Evolutionary conservation across 2,113 vertebrate species (phyloP).

Genomic region (Chroicocephalus ridibundus): DNA sequence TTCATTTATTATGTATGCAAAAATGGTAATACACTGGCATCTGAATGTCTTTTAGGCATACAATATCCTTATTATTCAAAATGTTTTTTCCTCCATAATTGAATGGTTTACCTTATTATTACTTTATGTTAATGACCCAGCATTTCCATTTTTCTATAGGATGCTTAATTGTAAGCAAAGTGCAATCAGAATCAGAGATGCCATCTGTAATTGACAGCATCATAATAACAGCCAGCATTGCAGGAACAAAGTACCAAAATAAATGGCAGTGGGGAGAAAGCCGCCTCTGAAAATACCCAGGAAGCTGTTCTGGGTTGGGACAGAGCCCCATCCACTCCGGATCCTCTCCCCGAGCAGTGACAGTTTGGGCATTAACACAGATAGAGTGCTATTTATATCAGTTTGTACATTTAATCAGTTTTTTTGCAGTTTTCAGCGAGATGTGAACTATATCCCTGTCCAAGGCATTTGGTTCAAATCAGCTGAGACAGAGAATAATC

Average conservation of each 20-base stretch:
- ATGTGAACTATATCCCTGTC: slow-evolving; percentile 71
- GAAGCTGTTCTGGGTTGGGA: background rate
- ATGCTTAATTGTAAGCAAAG: slow-evolving; percentile 67
- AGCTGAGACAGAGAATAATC: slow-evolving; percentile 78
- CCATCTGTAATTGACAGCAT: slow-evolving; percentile 70
- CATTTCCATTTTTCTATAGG: slow-evolving; percentile 72
- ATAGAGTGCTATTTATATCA: slow-evolving; percentile 70
- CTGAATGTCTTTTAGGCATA: slow-evolving; percentile 71
- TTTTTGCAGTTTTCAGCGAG: slow-evolving; percentile 73
- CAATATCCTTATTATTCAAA: slow-evolving; percentile 74
- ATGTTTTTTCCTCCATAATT: slow-evolving; percentile 66
- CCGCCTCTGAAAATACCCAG: background rate
- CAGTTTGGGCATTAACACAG: slow-evolving; percentile 57
- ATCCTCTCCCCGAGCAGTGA: slow-evolving; percentile 7
- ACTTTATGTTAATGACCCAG: slow-evolving; percentile 64
- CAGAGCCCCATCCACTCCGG: background rate
- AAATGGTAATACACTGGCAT: slow-evolving; percentile 63
- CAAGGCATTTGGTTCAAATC: slow-evolving; percentile 74
- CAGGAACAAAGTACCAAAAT: background rate
- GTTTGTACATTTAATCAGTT: slow-evolving; percentile 77
- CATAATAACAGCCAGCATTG: slow-evolving; percentile 64
- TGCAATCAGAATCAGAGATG: slow-evolving; percentile 58
- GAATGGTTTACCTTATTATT: slow-evolving; percentile 73
- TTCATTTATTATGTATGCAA: slow-evolving; percentile 71
- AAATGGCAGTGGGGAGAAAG: background rate